Conservation (phyloP, 2,888 invertebrate genomes). For the Cosmia pyralina region DNA sequence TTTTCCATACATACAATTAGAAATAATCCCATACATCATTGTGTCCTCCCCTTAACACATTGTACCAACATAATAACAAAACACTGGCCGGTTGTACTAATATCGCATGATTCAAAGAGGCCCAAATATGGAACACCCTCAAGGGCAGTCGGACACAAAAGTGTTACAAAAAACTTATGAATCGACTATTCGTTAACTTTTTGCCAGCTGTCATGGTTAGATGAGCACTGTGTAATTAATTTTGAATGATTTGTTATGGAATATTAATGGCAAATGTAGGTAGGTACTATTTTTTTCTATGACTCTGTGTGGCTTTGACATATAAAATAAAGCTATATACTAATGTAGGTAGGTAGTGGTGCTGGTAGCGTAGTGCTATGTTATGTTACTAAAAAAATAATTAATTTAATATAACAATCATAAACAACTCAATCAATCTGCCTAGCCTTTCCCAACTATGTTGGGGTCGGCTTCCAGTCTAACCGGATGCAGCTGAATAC, state of each 20-base stretch:
- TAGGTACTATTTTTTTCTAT: slow-evolving; percentile 1
- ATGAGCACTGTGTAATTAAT: slow-evolving; percentile 56
- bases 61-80: slow-evolving; percentile 38
- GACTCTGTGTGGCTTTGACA: background rate
- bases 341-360: too few species aligned
- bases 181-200: slow-evolving; percentile 59
- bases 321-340: too few species aligned
- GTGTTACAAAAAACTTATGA: slow-evolving; percentile 54
- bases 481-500: too few species aligned
- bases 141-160: slow-evolving; percentile 61
- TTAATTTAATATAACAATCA: background rate
- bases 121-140: slow-evolving; percentile 64
- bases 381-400: too few species aligned
- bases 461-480: too few species aligned
- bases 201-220: slow-evolving; percentile 59
- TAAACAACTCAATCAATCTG: too few species aligned
- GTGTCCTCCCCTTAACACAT: slow-evolving; percentile 32
- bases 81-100: slow-evolving; percentile 46
- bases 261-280: slow-evolving; percentile 20
- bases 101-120: slow-evolving; percentile 60
- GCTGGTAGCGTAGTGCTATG: too few species aligned
- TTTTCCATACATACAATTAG: background rate
- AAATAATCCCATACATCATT: slow-evolving; percentile 18
- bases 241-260: slow-evolving; percentile 37
- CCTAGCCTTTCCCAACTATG: too few species aligned